Percentiles rank a stretch among this genome's conserved stretches.
Evolutionary conservation across 1,140 invertebrate species (phyloP).

Genomic region (Drosophila grimshawi): DNA sequence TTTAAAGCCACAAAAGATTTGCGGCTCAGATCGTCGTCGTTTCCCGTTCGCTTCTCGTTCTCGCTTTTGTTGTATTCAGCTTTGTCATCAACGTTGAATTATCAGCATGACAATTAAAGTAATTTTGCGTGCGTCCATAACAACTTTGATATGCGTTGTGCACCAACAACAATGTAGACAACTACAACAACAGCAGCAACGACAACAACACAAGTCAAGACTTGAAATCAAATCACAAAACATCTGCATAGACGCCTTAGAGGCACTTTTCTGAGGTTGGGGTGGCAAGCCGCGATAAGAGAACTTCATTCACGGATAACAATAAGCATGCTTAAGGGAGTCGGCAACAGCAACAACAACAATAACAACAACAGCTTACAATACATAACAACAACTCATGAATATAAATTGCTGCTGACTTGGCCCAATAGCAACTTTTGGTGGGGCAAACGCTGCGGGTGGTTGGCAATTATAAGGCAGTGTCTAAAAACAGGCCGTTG

Average conservation of each 20-base stretch:
- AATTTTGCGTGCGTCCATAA: constrained; percentile 65
- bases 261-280: background rate
- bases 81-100: constrained; percentile 17
- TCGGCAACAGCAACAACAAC: constrained; percentile 33
- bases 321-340: constrained; percentile 80
- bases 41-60: background rate
- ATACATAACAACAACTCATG: constrained; percentile 67
- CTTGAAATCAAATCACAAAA: constrained; percentile 62
- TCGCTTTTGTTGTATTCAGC: background rate
- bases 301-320: constrained; percentile 81
- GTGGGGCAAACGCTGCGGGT: constrained; percentile 55
- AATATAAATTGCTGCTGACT: constrained; percentile 78
- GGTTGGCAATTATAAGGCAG: constrained; percentile 70
- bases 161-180: constrained; percentile 3
- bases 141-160: constrained; percentile 57
- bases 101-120: constrained; percentile 63
- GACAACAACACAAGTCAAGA: constrained; percentile 58
- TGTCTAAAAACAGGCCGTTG: constrained; percentile 11
- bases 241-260: constrained; percentile 39
- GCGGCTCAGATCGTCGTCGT: constrained; percentile 9
- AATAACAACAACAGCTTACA: constrained; percentile 12
- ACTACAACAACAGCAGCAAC: constrained; percentile 29
- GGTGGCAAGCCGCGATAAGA: constrained; percentile 63
- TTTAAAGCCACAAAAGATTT: constrained; percentile 37
- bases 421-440: constrained; percentile 40